Evolutionary conservation across 2,888 invertebrate species (phyloP), one percentile per base, ranked within the genome.

Genomic region (Tricholauxania praeusta): DNA sequence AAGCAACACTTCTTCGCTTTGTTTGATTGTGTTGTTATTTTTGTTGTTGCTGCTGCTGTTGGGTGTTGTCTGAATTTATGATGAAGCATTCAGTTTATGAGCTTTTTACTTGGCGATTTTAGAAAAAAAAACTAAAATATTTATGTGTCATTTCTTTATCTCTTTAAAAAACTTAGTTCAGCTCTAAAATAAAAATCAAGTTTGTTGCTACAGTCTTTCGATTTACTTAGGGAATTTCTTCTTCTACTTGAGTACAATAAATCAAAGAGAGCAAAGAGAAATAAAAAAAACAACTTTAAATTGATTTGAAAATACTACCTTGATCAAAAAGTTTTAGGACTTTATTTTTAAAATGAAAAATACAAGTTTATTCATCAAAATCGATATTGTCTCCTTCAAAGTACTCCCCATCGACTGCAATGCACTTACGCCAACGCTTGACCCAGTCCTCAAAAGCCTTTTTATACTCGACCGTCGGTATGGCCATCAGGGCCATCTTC

Each of bases 161-260:
- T 28, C 28, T 28, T 28, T 28, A 28, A 28, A 28, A 28, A 28
- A 3, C n/a, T 3, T 28, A 28, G 28, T 19, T 12, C 1, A n/a
- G 15, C 55, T 4, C 1, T 55, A 6, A 55, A 55, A n/a, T 3
- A 12, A n/a, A 19, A 12, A 12, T 48, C 7, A 47, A 63, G 48
- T 63, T 63, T 47, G 62, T 48, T 48, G 17, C 47, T 47, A 17
- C 6, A 63, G 62, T 63, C 62, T 63, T 63, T 63, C 17, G 62
- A 39, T 39, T 63, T 14, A 7, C 39, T 63, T 0, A 39, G 39
- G 1, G 39, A 39, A 7, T 0, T 7, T 39, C 39, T 39, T 28
- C 28, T 28, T 28, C 28, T 28, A 12, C n/a, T 8, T 14, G 8
- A 28, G 14, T 12, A 15, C 22, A 57, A 12, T 57, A 63, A 63